Evolutionary conservation across 2,888 invertebrate genomes (phyloP), one percentile per base, ranked within the genome.

Genomic region (Malthinus flaveolus): DNA sequence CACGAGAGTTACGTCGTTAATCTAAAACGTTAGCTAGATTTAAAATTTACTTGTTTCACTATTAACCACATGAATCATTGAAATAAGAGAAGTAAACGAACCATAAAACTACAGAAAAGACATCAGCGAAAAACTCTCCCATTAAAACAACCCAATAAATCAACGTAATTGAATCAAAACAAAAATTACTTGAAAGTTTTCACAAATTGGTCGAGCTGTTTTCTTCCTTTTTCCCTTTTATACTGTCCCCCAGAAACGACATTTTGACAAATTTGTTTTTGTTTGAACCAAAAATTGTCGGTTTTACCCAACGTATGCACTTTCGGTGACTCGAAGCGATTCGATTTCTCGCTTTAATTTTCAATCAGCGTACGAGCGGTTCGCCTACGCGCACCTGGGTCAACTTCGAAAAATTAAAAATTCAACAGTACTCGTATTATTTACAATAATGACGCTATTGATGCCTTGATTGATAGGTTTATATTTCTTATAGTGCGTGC

Each of bases 381-480:
- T 15, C 13, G 11, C 12, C 1, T 9, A 11, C 15, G 23, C 15
- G 10, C 54, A 54, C 54, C 54, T 54, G 54, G 47, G 48, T 36
- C 37, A 48, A 23, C 34, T 10, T 31, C n/a, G 31, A 59, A 32
- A 47, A 42, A 59, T 55, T 59, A 50, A 55, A 42, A 37, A 36
- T 47, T 34, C 49, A 8, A 33, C 34, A 54, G 32, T 42, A 32
- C 51, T 59, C 37, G 49, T 59, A 61, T 65, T 56, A 56, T 51
- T 47, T 49, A 47, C 60, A 58, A 62, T 68, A 71, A 69, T 67
- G 66, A 67, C 65, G 64, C 67, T 68, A 71, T 68, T 66, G 65
- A 68, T 68, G 67, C 66, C 64, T 64, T 75, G 75, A 76, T 76
- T 74, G 76, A 76, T 76, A 74, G 74, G 74, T 75, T 71, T 74